Conservation (phyloP, 30 jellyfish, hydroid and myxozoan species). For the Chironex yamaguchii region DNA sequence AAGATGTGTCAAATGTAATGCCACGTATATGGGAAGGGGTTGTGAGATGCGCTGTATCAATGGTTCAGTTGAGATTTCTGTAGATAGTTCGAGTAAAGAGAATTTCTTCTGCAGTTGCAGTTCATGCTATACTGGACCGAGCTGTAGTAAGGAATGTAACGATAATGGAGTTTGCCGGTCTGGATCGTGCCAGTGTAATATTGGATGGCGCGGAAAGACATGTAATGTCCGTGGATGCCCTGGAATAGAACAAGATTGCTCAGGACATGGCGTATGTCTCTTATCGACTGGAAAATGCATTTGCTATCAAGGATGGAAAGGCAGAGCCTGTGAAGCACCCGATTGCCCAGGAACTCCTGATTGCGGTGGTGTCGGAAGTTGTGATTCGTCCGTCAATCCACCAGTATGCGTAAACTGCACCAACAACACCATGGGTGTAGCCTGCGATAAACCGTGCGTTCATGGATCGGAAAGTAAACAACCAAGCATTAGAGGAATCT, state of each 20-base stretch:
- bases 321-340: constrained; percentile 58
- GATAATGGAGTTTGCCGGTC: constrained; percentile 53
- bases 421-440: constrained; percentile 70
- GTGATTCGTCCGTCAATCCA: constrained; percentile 65
- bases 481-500: constrained; percentile 57
- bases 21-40: constrained; percentile 75
- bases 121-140: constrained; percentile 59
- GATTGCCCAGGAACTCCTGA: constrained; percentile 81
- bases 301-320: constrained; percentile 74
- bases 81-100: constrained; percentile 16
- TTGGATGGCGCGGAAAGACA: constrained; percentile 63
- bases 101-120: constrained; percentile 24
- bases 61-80: constrained; percentile 28
- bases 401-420: constrained; percentile 71
- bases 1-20: constrained; percentile 46
- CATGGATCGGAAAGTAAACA: constrained; percentile 67
- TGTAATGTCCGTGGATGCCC: constrained; percentile 72
- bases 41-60: constrained; percentile 58
- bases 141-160: constrained; percentile 66
- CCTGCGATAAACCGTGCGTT: constrained; percentile 43
- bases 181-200: constrained; percentile 47
- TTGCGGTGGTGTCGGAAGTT: constrained; percentile 38
- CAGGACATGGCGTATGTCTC: constrained; percentile 72
- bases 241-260: constrained; percentile 48
- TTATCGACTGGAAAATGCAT: constrained; percentile 53